phyloP scores from a whole-genome alignment of 2,113 vertebrate species.

The Nycticebus coucang region DNA sequence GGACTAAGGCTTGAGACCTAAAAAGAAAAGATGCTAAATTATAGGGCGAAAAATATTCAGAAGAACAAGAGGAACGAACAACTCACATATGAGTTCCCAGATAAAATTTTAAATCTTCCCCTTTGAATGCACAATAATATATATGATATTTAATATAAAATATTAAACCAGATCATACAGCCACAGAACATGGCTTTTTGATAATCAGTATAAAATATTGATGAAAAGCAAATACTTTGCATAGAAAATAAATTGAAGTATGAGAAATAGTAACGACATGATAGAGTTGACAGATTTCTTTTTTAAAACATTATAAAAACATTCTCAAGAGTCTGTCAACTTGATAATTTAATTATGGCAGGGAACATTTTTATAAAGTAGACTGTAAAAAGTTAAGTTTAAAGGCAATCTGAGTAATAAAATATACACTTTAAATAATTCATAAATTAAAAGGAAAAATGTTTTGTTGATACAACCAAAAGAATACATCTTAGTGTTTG shows the following conservation, averaged over 20 bases:
- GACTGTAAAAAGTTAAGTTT: conserved; percentile 46
- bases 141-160: conserved; percentile 5
- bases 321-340: conserved; percentile 8
- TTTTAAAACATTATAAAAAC: conserved; percentile 43
- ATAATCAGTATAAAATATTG: not conserved
- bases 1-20: not conserved
- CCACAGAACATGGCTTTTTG: conserved; percentile 23
- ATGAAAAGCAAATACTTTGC: conserved; percentile 40
- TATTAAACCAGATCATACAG: not conserved
- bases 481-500: not conserved
- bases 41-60: not conserved
- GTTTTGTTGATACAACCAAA: conserved; percentile 45
- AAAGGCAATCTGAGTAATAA: conserved; percentile 55
- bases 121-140: not conserved
- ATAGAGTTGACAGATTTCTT: conserved; percentile 39
- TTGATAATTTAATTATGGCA: conserved; percentile 40
- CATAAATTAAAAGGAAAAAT: conserved; percentile 45
- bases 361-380: conserved; percentile 39
- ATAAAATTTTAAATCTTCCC: not conserved
- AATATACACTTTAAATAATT: conserved; percentile 49
- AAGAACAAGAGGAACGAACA: not conserved
- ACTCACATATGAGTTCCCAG: not conserved
- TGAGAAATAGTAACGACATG: conserved; percentile 28
- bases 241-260: conserved; percentile 47
- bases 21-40: not conserved